phyloP scores from a whole-genome alignment of 2,113 vertebrate species.

The Ornithorhynchus anatinus region DNA sequence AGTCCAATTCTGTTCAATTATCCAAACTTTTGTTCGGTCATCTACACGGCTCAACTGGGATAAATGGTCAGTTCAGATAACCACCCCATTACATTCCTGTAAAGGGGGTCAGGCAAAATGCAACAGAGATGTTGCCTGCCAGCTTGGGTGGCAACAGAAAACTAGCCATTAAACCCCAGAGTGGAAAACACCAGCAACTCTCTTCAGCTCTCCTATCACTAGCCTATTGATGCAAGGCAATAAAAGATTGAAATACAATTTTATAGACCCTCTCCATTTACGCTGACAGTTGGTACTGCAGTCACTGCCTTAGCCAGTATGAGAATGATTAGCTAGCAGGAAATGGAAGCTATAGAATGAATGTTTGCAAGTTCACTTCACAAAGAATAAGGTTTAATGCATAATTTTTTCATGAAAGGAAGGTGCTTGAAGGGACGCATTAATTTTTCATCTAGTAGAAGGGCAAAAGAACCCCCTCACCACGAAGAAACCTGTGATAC shows the following conservation, averaged over 20 bases:
- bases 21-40: too few species aligned
- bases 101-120: too few species aligned
- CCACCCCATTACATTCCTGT: too few species aligned
- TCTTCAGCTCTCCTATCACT: too few species aligned
- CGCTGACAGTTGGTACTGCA: conserved; percentile 3
- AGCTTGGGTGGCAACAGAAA: too few species aligned
- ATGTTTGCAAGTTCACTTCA: not conserved
- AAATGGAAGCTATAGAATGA: conserved; percentile 2
- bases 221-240: too few species aligned
- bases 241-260: conserved; percentile 4
- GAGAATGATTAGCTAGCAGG: not conserved
- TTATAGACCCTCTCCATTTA: not conserved
- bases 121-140: too few species aligned
- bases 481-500: not conserved
- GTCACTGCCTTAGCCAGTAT: conserved; percentile 16
- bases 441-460: conserved; percentile 3
- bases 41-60: too few species aligned
- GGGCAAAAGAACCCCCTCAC: not conserved
- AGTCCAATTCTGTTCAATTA: too few species aligned
- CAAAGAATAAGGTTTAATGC: not conserved
- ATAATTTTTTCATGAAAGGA: not conserved
- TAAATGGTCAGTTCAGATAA: too few species aligned
- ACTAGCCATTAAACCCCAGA: too few species aligned
- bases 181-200: too few species aligned
- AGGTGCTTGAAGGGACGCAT: not conserved